Evolutionary conservation across 2,113 vertebrate species (phyloP).

Genomic region (Nicator chloris): DNA sequence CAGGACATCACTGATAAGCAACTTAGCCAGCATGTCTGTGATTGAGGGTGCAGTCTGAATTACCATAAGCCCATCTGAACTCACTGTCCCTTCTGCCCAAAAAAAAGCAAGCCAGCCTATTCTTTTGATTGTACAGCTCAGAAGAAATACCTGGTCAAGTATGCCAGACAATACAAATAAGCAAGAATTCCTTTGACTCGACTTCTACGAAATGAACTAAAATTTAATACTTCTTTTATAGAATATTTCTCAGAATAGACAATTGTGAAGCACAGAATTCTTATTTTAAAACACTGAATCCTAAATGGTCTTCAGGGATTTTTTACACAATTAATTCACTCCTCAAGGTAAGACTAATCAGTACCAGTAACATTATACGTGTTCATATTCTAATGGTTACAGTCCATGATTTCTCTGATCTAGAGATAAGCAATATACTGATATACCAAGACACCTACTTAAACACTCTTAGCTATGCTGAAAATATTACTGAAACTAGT

Average conservation of each 20-base stretch:
- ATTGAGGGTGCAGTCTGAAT: not conserved
- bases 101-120: too few species aligned
- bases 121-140: not conserved
- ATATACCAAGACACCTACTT: not conserved
- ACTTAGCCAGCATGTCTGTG: not conserved
- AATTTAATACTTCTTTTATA: not conserved
- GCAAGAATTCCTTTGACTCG: not conserved
- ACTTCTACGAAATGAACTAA: not conserved
- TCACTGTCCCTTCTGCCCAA: not conserved
- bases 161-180: not conserved
- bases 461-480: not conserved
- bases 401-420: not conserved
- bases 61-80: not conserved
- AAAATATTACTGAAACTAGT: not conserved
- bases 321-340: not conserved
- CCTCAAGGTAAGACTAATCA: not conserved
- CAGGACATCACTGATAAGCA: not conserved
- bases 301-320: not conserved
- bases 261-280: not conserved
- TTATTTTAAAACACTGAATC: not conserved
- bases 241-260: not conserved
- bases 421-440: not conserved
- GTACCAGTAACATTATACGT: not conserved
- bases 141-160: not conserved
- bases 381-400: not conserved